Evolutionary conservation across 1,140 invertebrate species (phyloP).

Genomic region (Metopolophium dirhodum): DNA sequence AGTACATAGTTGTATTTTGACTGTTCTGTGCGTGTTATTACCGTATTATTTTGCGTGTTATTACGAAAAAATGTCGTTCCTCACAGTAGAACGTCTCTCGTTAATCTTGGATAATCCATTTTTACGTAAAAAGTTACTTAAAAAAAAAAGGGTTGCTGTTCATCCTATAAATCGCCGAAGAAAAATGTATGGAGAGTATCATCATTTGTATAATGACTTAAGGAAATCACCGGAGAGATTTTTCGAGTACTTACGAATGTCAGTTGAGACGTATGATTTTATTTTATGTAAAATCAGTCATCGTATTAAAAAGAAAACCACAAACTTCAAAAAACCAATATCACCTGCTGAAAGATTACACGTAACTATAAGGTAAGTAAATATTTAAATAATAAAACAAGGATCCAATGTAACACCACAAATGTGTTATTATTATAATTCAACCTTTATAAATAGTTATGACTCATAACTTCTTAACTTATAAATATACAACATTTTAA

Average conservation of each 20-base stretch:
- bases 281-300: conserved; percentile 7
- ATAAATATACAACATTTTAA: conserved; percentile 6
- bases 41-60: too few species aligned
- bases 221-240: neutral
- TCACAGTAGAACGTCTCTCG: neutral
- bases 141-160: conserved; percentile 12
- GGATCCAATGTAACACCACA: neutral
- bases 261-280: conserved; percentile 20
- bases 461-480: conserved; percentile 11
- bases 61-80: too few species aligned
- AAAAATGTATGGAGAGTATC: conserved; percentile 1
- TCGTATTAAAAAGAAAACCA: conserved; percentile 6
- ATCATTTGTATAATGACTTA: conserved; percentile 5
- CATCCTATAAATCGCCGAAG: conserved; percentile 21
- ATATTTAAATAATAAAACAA: conserved; percentile 30
- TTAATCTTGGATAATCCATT: neutral
- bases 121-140: neutral
- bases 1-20: too few species aligned
- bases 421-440: neutral
- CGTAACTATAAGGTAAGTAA: conserved; percentile 8
- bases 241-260: conserved; percentile 12
- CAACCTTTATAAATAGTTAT: conserved; percentile 24
- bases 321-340: conserved; percentile 33
- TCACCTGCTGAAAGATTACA: conserved; percentile 9
- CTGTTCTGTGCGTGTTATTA: too few species aligned